Base-by-base conservation (phyloP, 2,888 invertebrate species). In the Suillia variegata region DNA sequence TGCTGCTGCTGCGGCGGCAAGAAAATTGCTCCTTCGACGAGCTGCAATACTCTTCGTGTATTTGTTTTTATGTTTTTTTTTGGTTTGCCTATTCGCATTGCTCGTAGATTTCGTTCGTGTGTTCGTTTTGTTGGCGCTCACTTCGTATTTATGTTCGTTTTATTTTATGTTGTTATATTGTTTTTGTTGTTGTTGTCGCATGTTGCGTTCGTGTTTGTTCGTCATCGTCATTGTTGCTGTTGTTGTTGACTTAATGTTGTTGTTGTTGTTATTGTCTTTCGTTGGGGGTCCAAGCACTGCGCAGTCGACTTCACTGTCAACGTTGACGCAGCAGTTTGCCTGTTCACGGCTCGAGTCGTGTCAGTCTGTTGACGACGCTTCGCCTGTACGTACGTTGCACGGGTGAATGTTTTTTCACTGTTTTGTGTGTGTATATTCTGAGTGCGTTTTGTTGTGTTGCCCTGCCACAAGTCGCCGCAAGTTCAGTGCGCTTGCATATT, bases 301-400 rank as follows among this genome's bases (percentile, higher is more conserved):
- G n/a, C n/a, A n/a, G n/a, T n/a, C 71, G 5, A n/a, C 45, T 17
- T 15, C 45, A n/a, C 45, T 15, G 45, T 17, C 45, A n/a, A 6
- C n/a, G 45, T 69, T 67, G 71, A 73, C 74, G 75, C 74, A 8
- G 13, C 33, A 33, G 33, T 13, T n/a, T 15, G 42, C 53, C 54
- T 59, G 48, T 48, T 49, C 42, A 54, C 75, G 70, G 75, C 74
- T 74, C 71, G 71, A 70, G 34, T 58, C 53, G 60, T 61, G 62
- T 78, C 78, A 78, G 78, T 78, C 78, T 76, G 71, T 78, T 73
- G 73, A 77, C 78, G 74, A 76, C 77, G 74, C 76, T 78, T 75
- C 74, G 78, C 74, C 74, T 74, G 76, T 76, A 71, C 77, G 78
- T 74, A 75, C 74, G 73, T 70, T 73, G 71, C 68, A 68, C 67